These are phyloP conservation scores for Pampusana beccarii DNA, from an alignment of 2,113 vertebrate genomes.

Conservation along the genomic window DNA sequence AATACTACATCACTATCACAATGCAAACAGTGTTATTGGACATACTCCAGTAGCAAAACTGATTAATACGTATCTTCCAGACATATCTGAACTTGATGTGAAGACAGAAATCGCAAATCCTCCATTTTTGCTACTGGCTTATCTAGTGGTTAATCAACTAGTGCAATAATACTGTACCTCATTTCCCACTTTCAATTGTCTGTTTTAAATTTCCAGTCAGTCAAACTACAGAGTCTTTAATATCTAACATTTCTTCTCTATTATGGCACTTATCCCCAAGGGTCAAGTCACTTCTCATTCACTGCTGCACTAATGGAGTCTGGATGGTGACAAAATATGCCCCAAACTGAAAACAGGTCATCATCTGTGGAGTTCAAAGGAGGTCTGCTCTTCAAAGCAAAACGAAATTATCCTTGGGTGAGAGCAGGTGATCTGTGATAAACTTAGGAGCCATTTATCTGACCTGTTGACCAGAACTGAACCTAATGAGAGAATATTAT, in stretches of 20 bases:
- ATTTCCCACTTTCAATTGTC: conserved; percentile 3
- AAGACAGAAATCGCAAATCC: neutral
- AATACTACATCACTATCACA: neutral
- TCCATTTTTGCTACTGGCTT: conserved; percentile 1
- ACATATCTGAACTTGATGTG: neutral
- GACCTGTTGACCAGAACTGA: neutral
- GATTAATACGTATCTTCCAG: neutral
- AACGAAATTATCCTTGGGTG: neutral
- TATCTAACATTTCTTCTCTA: conserved; percentile 11
- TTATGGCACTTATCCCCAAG: neutral
- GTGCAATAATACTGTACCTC: neutral
- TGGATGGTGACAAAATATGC: neutral
- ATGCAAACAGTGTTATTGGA: neutral
- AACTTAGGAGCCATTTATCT: neutral
- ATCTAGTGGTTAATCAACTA: neutral
- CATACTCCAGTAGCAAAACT: neutral
- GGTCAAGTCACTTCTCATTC: conserved; percentile 4
- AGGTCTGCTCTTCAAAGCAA: neutral
- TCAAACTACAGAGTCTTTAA: conserved; percentile 16
- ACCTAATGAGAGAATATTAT: neutral
- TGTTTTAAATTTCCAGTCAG: conserved; percentile 15
- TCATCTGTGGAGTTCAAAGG: neutral
- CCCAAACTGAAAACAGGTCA: neutral
- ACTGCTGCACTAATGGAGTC: neutral
- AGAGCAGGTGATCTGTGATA: neutral